Conservation (phyloP, 2,113 vertebrate genomes). For the Paratilapia polleni region DNA sequence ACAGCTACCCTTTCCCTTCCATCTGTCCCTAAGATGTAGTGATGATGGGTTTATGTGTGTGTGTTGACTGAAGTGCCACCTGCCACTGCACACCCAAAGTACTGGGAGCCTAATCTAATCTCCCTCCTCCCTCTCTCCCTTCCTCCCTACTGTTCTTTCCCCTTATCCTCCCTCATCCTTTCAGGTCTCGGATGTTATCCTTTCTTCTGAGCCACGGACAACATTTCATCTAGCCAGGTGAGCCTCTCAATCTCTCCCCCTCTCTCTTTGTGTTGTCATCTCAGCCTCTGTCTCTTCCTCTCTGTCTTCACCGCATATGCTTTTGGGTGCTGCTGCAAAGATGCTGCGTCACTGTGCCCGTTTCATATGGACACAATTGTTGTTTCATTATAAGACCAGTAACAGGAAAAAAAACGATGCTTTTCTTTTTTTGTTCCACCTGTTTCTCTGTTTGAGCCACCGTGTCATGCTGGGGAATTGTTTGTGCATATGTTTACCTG, state of each 20-base stretch:
- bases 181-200: conserved; percentile 64
- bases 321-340: conserved; percentile 64
- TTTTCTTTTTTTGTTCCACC: not conserved
- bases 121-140: conserved; percentile 7
- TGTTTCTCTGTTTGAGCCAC: not conserved
- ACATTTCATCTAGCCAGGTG: conserved; percentile 63
- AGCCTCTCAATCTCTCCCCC: conserved; percentile 38
- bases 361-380: conserved; percentile 26
- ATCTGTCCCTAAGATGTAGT: conserved; percentile 37
- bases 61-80: conserved; percentile 45
- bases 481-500: not conserved
- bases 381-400: conserved; percentile 9
- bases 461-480: not conserved
- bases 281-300: not conserved
- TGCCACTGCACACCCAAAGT: conserved; percentile 60
- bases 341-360: conserved; percentile 76
- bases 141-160: conserved; percentile 24
- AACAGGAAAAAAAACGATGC: not conserved
- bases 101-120: conserved; percentile 60
- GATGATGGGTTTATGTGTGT: not conserved
- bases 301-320: conserved; percentile 32
- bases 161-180: conserved; percentile 30
- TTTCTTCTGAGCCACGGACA: conserved; percentile 51
- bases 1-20: not conserved
- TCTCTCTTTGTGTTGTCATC: conserved; percentile 25